phyloP scores from a whole-genome alignment of 2,113 vertebrate species.

The Craseonycteris thonglongyai region DNA sequence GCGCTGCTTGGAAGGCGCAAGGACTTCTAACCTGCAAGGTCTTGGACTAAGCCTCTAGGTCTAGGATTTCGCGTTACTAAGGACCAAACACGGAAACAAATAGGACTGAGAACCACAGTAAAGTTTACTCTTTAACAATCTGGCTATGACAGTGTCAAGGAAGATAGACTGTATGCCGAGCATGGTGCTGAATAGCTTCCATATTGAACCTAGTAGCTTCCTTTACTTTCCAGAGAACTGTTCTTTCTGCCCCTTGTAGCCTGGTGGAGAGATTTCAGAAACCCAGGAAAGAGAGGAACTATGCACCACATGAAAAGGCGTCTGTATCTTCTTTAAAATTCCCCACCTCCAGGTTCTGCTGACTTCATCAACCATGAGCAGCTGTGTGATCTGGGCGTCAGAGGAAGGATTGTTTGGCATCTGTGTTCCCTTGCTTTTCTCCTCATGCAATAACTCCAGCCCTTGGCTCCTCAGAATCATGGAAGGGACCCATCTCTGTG shows the following conservation, averaged over 20 bases:
- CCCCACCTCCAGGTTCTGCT: not conserved
- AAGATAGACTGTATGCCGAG: not conserved
- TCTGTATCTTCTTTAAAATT: not conserved
- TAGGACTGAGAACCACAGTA: not conserved
- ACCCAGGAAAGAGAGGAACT: not conserved
- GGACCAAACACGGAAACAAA: not conserved
- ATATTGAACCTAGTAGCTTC: not conserved
- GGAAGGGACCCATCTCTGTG: not conserved
- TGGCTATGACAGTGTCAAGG: not conserved
- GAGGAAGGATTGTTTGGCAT: not conserved
- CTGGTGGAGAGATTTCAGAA: not conserved
- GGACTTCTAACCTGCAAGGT: not conserved
- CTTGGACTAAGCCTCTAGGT: not conserved
- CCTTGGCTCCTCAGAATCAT: not conserved
- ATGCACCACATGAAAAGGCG: not conserved
- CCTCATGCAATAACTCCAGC: not conserved
- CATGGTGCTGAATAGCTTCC: not conserved
- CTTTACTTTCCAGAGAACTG: not conserved
- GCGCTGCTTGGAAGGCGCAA: not conserved
- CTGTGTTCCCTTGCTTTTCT: not conserved
- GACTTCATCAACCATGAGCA: not conserved
- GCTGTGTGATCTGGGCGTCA: not conserved
- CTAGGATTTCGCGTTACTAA: not conserved
- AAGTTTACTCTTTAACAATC: not conserved
- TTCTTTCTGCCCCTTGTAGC: not conserved